Evolutionary conservation across 2,888 invertebrate genomes (phyloP), one percentile per base, ranked within the genome.

Genomic region (Aricia artaxerxes): DNA sequence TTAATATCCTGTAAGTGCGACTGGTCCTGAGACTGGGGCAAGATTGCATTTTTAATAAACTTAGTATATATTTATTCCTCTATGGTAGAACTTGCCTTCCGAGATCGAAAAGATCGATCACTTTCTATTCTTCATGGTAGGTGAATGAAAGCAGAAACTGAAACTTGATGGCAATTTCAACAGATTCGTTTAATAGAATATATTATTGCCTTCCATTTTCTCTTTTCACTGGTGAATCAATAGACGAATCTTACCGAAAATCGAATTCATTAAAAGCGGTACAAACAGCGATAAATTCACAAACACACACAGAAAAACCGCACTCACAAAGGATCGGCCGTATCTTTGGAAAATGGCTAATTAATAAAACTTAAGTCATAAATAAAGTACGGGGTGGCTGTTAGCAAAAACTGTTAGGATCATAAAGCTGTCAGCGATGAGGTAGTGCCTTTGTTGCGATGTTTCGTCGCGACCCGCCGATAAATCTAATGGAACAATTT

Each of bases 401-500:
- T 94, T 94, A 91, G 93, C 93, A 94, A 94, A 94, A 94, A 94
- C 94, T 94, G 93, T 90, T 92, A 90, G 91, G 91, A 91, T 94
- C 94, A 94, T 94, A 94, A 94, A 94, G 84, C 94, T 94, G 94
- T 94, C 94, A 85, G 82, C 91, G 89, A 92, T 94, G 94, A 94
- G 90, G 89, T 88, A 94, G 88, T 92, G 94, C 94, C 93, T 94
- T 94, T 94, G 94, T 85, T 85, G 92, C 91, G 84, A 86, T 90
- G 88, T 92, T 90, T 87, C 89, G 90, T 88, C 86, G 85, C 81
- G 85, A 87, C 85, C 84, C 85, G 84, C 86, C 90, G 86, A 92
- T 93, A 93, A 92, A 93, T 93, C 92, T 92, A 90, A 91, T 90
- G 88, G 91, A 89, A 90, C 90, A 89, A 91, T 91, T 91, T 89